These are phyloP conservation scores for Phragmatobia fuliginosa DNA, from an alignment of 2,888 invertebrate genomes.

Conservation along the genomic window DNA sequence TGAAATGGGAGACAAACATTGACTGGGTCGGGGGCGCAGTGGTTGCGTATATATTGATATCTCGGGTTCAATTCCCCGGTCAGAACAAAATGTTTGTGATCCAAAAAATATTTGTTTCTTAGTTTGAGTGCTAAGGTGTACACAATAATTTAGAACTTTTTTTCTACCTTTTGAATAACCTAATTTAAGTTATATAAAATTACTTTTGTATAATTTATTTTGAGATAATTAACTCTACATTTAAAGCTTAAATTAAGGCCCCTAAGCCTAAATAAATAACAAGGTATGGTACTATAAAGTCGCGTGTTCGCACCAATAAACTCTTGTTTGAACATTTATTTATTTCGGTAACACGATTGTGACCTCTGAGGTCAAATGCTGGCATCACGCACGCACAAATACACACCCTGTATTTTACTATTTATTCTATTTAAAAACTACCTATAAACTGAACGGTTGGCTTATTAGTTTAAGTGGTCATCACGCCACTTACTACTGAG, in stretches of 20 bases:
- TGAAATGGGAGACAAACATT: no score
- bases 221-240: background rate
- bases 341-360: slow-evolving; percentile 11
- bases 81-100: no score
- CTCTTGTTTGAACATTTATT: background rate
- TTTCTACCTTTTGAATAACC: background rate
- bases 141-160: background rate
- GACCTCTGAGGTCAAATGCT: slow-evolving; percentile 11
- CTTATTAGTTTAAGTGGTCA: no score
- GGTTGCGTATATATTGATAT: no score
- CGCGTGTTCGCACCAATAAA: slow-evolving; percentile 13
- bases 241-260: background rate
- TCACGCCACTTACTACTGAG: no score
- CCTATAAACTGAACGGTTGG: no score
- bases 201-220: background rate
- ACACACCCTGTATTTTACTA: background rate
- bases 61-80: no score
- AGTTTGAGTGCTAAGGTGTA: no score
- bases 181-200: background rate
- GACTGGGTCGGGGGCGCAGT: no score
- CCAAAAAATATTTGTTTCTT: no score
- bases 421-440: background rate
- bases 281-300: background rate
- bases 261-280: slow-evolving; percentile 12
- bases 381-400: background rate